Conservation (phyloP, 2,797 vertebrate species). For the Melopsittacus undulatus region DNA sequence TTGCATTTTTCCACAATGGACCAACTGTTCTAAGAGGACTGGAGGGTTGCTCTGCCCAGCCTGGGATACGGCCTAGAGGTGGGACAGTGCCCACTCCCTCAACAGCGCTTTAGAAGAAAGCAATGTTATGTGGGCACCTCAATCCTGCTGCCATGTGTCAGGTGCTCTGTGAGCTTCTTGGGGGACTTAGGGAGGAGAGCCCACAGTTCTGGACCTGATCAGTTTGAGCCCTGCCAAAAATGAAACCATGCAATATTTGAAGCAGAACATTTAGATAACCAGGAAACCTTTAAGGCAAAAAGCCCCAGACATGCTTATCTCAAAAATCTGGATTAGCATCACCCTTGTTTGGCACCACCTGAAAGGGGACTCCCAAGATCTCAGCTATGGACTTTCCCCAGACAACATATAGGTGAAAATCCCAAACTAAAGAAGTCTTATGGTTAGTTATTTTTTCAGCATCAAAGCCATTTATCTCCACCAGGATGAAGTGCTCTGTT, state of each 20-base stretch:
- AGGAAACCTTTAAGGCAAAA: background rate
- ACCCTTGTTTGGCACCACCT: background rate
- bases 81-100: background rate
- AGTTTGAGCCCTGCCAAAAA: background rate
- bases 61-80: background rate
- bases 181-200: background rate
- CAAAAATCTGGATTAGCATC: background rate
- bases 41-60: background rate
- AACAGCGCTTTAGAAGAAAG: background rate
- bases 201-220: background rate
- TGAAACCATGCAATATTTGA: rapidly evolving
- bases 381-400: background rate
- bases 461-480: background rate
- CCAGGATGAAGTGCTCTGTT: background rate
- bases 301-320: background rate
- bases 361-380: background rate
- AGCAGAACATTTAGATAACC: background rate
- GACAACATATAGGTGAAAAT: background rate
- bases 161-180: background rate
- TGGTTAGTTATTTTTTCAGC: background rate
- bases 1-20: background rate
- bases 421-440: background rate
- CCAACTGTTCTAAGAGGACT: background rate
- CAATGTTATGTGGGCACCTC: background rate
- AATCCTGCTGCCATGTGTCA: rapidly evolving